phyloP scores from a whole-genome alignment of 2,113 vertebrate species.

The Spermophilus dauricus region DNA sequence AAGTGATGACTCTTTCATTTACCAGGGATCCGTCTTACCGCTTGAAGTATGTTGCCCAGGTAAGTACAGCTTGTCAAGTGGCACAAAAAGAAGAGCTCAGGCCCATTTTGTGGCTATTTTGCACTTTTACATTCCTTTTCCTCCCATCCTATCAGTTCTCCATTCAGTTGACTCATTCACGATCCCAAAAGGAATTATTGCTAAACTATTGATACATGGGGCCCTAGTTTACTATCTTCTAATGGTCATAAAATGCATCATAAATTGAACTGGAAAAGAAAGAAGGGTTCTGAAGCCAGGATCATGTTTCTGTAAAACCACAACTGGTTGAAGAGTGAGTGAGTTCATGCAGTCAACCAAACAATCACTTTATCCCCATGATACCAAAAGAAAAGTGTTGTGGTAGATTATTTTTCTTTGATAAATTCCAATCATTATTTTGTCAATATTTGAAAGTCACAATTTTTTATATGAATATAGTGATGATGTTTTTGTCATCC shows the following conservation, averaged over 20 bases:
- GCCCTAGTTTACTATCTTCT: not conserved
- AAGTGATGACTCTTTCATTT: not conserved
- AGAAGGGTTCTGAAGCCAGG: not conserved
- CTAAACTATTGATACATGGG: not conserved
- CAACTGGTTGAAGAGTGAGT: conserved; percentile 48
- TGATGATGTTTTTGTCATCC: not conserved
- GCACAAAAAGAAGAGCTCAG: not conserved
- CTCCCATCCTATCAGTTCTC: not conserved
- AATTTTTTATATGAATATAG: conserved; percentile 24
- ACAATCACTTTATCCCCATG: conserved; percentile 32
- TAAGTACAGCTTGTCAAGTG: not conserved
- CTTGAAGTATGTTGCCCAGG: not conserved
- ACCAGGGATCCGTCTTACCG: not conserved
- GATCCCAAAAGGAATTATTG: not conserved
- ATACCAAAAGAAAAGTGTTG: conserved; percentile 40
- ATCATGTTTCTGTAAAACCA: conserved; percentile 59
- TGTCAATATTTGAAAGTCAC: conserved; percentile 27
- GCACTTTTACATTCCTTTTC: conserved; percentile 7
- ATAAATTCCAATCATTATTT: conserved; percentile 50
- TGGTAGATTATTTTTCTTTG: not conserved
- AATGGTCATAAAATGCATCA: conserved; percentile 37
- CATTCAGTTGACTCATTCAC: not conserved
- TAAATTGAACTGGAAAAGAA: conserved; percentile 31
- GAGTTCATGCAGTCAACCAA: conserved; percentile 21
- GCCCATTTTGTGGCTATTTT: not conserved